phyloP scores from a whole-genome alignment of 2,113 vertebrate species.

The Microcebus ravelobensis region DNA sequence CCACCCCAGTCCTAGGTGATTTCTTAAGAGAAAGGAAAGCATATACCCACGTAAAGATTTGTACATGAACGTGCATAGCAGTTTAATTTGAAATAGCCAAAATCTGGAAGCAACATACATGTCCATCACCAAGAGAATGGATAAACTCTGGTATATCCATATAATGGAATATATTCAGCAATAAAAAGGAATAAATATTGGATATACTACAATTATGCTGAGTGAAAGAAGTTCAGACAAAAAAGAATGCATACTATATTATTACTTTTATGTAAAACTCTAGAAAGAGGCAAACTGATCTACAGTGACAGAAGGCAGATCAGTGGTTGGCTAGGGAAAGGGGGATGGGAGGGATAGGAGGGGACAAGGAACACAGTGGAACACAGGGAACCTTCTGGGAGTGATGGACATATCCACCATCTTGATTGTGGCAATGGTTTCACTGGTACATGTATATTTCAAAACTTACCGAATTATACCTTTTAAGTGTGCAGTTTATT shows the following conservation, averaged over 20 bases:
- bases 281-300: neutral
- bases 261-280: neutral
- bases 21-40: neutral
- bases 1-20: neutral
- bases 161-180: neutral
- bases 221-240: slow-evolving; percentile 22
- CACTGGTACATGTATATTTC: neutral
- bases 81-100: neutral
- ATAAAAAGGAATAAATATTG: slow-evolving; percentile 8
- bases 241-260: neutral
- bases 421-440: neutral
- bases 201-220: neutral
- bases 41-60: neutral
- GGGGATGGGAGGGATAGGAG: neutral
- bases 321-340: neutral
- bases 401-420: neutral
- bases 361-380: neutral
- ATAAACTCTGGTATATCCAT: neutral
- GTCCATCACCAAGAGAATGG: neutral
- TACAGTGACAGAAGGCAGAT: neutral
- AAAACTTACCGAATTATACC: neutral
- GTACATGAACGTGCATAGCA: neutral
- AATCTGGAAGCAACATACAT: neutral
- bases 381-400: neutral
- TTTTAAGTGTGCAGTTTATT: neutral